phyloP scores from a whole-genome alignment of 2,888 invertebrate genomes.

The Noctuana brunneofusca region DNA sequence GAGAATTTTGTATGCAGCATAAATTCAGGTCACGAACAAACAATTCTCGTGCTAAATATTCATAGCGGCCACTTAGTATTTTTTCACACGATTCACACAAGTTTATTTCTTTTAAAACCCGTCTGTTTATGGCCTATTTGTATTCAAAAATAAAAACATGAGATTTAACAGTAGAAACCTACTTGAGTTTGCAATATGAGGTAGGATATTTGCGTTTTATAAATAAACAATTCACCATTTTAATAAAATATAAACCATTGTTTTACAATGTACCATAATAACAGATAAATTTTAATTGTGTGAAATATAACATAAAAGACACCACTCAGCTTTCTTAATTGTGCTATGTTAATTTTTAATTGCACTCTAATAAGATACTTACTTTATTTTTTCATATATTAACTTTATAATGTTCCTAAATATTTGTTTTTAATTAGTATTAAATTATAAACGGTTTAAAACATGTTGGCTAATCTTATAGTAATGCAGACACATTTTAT shows the following conservation, averaged over 20 bases:
- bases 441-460: slow-evolving; percentile 3
- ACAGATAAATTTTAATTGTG: not conserved
- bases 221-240: not conserved
- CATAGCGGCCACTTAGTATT: slow-evolving; percentile 49
- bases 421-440: not conserved
- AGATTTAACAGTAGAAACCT: slow-evolving; percentile 28
- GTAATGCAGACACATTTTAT: slow-evolving; percentile 16
- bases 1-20: slow-evolving; percentile 62
- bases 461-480: slow-evolving; percentile 24
- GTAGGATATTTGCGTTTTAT: not conserved
- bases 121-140: slow-evolving; percentile 38
- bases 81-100: slow-evolving; percentile 42
- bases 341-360: too few relatives aligned
- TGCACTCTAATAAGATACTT: too few relatives aligned
- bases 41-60: slow-evolving; percentile 61
- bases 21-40: slow-evolving; percentile 72
- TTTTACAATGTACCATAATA: not conserved
- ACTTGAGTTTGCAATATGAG: slow-evolving; percentile 12
- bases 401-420: too few relatives aligned
- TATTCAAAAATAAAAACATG: slow-evolving; percentile 31
- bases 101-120: slow-evolving; percentile 35
- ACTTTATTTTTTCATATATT: too few relatives aligned
- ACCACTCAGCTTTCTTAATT: not conserved
- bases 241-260: not conserved
- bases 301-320: not conserved